A percentile compares a stretch with the other conserved stretches of the same genome.
Conservation (phyloP, 2,113 vertebrate species). For the Callithrix jacchus region DNA sequence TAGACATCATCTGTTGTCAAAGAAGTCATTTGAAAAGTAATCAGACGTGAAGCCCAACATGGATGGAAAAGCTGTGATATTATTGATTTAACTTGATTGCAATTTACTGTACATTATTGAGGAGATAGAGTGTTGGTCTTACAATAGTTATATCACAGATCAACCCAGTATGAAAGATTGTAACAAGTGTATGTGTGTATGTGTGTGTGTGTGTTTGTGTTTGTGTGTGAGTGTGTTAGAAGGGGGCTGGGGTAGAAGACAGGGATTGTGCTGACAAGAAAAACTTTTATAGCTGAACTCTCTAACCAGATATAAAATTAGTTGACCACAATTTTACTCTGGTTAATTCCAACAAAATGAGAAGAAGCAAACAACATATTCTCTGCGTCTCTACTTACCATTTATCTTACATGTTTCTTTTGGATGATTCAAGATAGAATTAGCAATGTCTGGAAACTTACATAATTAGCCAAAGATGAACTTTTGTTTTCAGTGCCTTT, state of each 20-base stretch:
- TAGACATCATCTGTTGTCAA: neutral
- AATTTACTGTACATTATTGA: neutral
- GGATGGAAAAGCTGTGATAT: neutral
- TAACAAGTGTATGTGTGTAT: neutral
- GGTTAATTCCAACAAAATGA: conserved; percentile 4
- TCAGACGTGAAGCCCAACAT: neutral
- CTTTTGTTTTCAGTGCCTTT: conserved; percentile 43
- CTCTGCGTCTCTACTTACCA: neutral
- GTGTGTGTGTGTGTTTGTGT: neutral
- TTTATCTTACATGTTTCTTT: conserved; percentile 46
- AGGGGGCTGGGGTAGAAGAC: neutral
- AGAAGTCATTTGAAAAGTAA: conserved; percentile 49
- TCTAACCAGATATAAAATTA: neutral
- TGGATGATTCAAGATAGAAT: conserved; percentile 59
- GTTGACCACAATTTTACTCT: neutral
- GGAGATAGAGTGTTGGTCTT: neutral
- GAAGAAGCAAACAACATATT: conserved; percentile 32
- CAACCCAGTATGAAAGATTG: neutral
- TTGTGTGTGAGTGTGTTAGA: neutral
- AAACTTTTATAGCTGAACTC: neutral
- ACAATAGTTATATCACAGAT: neutral
- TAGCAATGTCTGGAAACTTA: conserved; percentile 47
- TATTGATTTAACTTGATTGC: conserved; percentile 44
- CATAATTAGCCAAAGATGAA: conserved; percentile 48
- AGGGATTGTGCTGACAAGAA: neutral